Base-by-base conservation (phyloP, 2,797 vertebrate genomes). In the Mallotus villosus region DNA sequence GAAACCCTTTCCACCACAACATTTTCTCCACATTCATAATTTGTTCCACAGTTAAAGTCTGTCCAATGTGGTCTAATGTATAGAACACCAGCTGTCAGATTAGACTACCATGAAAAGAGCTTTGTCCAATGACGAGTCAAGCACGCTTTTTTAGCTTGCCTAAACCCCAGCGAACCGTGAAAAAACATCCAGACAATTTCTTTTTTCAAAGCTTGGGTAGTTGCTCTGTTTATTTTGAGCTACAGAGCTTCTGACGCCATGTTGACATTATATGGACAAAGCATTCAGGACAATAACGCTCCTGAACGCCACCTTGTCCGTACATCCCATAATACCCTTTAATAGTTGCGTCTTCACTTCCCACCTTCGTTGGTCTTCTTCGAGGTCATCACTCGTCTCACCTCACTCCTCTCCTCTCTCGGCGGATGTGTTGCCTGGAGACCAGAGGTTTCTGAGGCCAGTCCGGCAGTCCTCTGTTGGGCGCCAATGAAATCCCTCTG, bases 381-480 rank as follows among this genome's bases (percentile, higher is more conserved):
- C 51, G 1, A 55, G 51, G 51, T 55, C 19, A 41, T 62, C 76
- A 68, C 58, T 67, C 73, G 74, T 82, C 73, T 80, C 87, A 81
- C 51, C 51, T 55, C 60, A 76, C 76, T 80, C 81, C 79, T 79
- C 78, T 81, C 75, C 71, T 69, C 63, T 85, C 75, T 61, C 71
- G 83, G 80, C 84, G 70, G 78, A 78, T 75, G 76, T 75, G 89
- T 92, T 90, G 89, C 88, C 86, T 81, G 84, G 88, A 86, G 83
- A 92, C 87, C 32, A 25, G 75, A 83, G 87, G 87, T 92, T 83
- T 89, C 71, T 73, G 87, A 89, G 89, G 89, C 87, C 60, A 63
- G 85, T 87, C 83, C 85, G 87, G 65, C 74, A 41, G 82, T 76
- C 74, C 83, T 81, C 75, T 62, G 80, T 81, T 81, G 81, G 85